These are phyloP conservation scores for Cantharis nigra DNA, from an alignment of 2,888 invertebrate genomes.

Conservation along the genomic window DNA sequence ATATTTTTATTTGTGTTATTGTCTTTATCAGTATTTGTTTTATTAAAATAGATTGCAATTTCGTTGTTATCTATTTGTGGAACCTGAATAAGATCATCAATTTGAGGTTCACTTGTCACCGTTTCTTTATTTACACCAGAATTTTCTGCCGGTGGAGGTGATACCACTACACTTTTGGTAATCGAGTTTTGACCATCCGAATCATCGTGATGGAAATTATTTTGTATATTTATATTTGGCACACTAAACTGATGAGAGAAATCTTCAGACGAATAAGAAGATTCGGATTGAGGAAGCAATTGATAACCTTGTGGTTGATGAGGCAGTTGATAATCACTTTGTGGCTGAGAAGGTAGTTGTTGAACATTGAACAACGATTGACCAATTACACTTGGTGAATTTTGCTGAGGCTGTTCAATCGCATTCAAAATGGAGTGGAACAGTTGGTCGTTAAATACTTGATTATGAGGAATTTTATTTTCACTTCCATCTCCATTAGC, in stretches of 20 bases:
- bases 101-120: conserved; percentile 4
- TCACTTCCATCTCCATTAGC: conserved; percentile 60
- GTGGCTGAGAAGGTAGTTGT: conserved; percentile 38
- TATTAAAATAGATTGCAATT: conserved; percentile 63
- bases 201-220: conserved; percentile 42
- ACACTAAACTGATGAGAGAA: conserved; percentile 4
- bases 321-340: neutral
- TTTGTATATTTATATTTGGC: conserved; percentile 34
- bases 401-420: conserved; percentile 71
- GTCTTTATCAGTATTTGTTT: conserved; percentile 34
- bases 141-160: conserved; percentile 48
- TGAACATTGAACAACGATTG: conserved; percentile 45
- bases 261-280: conserved; percentile 2
- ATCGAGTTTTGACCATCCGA: conserved; percentile 52
- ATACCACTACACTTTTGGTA: conserved; percentile 55
- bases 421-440: conserved; percentile 81
- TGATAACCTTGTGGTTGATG: neutral
- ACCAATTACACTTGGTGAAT: conserved; percentile 36
- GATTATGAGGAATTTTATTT: conserved; percentile 66
- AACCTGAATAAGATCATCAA: conserved; percentile 44
- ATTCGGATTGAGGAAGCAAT: neutral
- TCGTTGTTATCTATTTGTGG: conserved; percentile 62
- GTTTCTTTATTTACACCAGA: conserved; percentile 22
- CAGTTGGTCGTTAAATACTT: conserved; percentile 77
- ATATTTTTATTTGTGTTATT: conserved; percentile 15